A percentile compares a stretch with the other conserved stretches of the same genome.
phyloP scores from a whole-genome alignment of 2,797 vertebrate genomes.

The Sebastes iracundus region DNA sequence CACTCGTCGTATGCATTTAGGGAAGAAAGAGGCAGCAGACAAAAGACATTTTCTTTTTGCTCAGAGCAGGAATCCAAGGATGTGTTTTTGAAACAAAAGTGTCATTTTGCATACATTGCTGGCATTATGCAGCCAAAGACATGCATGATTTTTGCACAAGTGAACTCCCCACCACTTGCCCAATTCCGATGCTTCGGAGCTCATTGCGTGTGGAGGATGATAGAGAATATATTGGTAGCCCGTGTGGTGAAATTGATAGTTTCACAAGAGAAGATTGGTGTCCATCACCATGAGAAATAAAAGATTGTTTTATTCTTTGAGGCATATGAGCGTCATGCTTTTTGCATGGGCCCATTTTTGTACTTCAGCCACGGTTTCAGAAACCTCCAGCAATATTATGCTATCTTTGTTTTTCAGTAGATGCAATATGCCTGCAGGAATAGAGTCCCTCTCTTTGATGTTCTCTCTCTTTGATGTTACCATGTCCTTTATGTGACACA shows the following conservation, averaged over 20 bases:
- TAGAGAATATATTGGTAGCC: neutral
- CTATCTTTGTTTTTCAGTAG: constrained; percentile 36
- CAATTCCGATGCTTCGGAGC: neutral
- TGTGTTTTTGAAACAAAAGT: neutral
- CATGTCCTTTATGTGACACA: constrained; percentile 34
- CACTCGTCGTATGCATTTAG: neutral
- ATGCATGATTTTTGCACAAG: neutral
- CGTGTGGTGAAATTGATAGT: neutral
- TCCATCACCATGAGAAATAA: neutral
- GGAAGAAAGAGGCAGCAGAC: neutral
- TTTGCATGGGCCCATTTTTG: neutral
- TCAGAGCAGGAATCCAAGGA: neutral
- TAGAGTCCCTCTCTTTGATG: constrained; percentile 37
- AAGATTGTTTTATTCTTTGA: neutral
- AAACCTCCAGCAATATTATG: constrained; percentile 2
- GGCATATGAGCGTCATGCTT: neutral
- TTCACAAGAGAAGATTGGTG: neutral
- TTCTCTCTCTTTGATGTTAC: constrained; percentile 44
- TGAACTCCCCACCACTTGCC: neutral
- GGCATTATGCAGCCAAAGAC: neutral
- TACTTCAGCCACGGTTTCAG: neutral
- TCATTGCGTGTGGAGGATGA: neutral
- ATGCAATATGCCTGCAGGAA: constrained; percentile 23
- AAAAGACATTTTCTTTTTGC: neutral
- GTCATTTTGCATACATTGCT: neutral